Evolutionary conservation across 2,797 vertebrate species (phyloP), one percentile per base, ranked within the genome.

Genomic region (Microchirus variegatus): DNA sequence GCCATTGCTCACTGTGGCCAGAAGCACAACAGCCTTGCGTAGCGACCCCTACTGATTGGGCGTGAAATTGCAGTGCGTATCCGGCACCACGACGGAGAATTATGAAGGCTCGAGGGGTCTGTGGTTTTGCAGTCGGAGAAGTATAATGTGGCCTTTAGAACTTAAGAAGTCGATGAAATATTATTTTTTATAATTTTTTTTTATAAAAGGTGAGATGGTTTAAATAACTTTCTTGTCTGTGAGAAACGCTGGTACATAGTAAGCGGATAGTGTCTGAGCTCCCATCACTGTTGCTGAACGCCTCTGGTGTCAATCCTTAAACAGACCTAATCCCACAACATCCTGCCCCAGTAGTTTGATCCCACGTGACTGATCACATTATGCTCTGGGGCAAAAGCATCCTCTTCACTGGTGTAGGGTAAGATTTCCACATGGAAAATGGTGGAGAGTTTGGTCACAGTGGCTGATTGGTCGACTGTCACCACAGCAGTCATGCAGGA

Each of bases 271-370:
- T 18, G 16, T n/a, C 26, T 3, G 1, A 44, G 51, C 63, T 46
- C 18, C 75, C 67, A 56, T 40, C 37, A 14, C 48, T 35, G 53
- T 31, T 40, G 14, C 49, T 51, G 48, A 70, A 61, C 71, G 50
- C 10, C 18, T 46, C 52, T 59, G 57, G 51, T 53, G 53, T 71
- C 70, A 59, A 31, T 59, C 65, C 56, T n/a, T 63, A 46, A 53
- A 80, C 56, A 17, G 44, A 14, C 48, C 41, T 67, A 69, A 72
- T 67, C 62, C 55, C 16, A 49, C 45, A 41, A 47, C 51, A 59
- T 71, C 51, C 75, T 72, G 35, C 42, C 49, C 53, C n/a, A 31
- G 42, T n/a, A 40, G 44, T 19, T 51, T 0, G 1, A 51, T 67
- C 59, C 48, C 15, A 54, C 6, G 0, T 3, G 2, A 49, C 53